Base-by-base conservation (phyloP, 1,140 invertebrate genomes). In the Brachionus paranguensis region DNA sequence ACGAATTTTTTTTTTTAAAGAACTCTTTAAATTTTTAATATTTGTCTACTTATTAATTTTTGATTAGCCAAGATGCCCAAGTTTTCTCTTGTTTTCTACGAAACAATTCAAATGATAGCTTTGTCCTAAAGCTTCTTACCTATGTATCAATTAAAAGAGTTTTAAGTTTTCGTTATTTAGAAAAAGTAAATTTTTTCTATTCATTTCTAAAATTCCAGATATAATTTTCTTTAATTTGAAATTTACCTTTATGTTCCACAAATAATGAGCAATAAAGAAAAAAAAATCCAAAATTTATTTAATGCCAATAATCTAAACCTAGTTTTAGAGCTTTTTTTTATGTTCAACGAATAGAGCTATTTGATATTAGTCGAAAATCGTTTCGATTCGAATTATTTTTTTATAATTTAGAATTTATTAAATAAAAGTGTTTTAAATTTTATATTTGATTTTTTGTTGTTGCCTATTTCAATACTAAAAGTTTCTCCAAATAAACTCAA, bases 41-140 rank as follows among this genome's bases (percentile, higher is more conserved):
- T 68, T 68, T 68, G 65, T 68, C 65, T 68, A 68, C 33, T 68
- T 68, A 68, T 68, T 68, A 68, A 68, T 68, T 68, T 68, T 68
- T 68, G 27, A 68, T 68, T 68, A 68, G 33, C 33, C 4, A 68
- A 68, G 27, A n/a, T 33, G n/a, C 33, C 12, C 11, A 41, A 68
- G 33, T 33, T 68, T 68, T 68, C 33, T 33, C 33, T 68, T 68
- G 27, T 68, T 33, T 68, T 68, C 33, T 68, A 6, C n/a, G 65
- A 68, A 68, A 68, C 65, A 68, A 68, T 68, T 68, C 65, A 68
- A 68, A 68, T 33, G 33, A 68, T 33, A 68, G 33, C 65, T 68
- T 29, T 68, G 65, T 68, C 65, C 27, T 68, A 68, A 68, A 68
- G 65, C 65, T 68, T 68, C 65, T 68, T 68, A 68, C 65, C 65